These are phyloP conservation scores for Temnothorax curvispinosus DNA, from an alignment of 1,140 invertebrate genomes.

Conservation along the genomic window DNA sequence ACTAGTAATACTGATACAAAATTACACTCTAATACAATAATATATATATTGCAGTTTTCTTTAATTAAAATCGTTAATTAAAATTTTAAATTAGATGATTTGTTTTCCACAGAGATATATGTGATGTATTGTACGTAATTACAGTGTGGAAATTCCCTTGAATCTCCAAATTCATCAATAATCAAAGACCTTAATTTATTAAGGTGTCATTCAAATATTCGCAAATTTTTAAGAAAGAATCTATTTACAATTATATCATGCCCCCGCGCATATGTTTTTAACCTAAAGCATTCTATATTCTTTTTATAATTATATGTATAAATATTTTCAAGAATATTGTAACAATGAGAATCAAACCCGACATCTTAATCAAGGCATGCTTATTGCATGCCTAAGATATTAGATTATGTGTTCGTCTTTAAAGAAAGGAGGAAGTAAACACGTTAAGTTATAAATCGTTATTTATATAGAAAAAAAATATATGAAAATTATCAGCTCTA, in stretches of 20 bases:
- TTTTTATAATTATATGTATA: background rate
- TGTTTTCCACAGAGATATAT: background rate
- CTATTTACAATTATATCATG: background rate
- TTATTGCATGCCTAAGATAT: background rate
- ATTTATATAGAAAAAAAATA: background rate
- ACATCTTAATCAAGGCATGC: background rate
- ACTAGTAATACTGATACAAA: background rate
- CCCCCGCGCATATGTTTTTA: background rate
- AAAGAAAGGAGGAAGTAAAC: background rate
- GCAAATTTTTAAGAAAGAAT: background rate
- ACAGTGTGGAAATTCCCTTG: background rate
- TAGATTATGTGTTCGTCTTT: background rate
- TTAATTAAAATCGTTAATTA: background rate
- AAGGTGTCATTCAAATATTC: background rate
- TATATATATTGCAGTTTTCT: background rate
- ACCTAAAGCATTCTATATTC: background rate
- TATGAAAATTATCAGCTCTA: background rate
- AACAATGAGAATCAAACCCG: background rate
- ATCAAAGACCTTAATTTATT: background rate
- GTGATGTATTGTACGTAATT: background rate
- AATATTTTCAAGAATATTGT: background rate
- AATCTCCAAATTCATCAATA: background rate
- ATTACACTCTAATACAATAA: too few species aligned
- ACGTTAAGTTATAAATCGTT: background rate
- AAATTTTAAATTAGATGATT: background rate